Conservation (phyloP, 2,113 vertebrate species). For the Eptatretus burgeri region DNA sequence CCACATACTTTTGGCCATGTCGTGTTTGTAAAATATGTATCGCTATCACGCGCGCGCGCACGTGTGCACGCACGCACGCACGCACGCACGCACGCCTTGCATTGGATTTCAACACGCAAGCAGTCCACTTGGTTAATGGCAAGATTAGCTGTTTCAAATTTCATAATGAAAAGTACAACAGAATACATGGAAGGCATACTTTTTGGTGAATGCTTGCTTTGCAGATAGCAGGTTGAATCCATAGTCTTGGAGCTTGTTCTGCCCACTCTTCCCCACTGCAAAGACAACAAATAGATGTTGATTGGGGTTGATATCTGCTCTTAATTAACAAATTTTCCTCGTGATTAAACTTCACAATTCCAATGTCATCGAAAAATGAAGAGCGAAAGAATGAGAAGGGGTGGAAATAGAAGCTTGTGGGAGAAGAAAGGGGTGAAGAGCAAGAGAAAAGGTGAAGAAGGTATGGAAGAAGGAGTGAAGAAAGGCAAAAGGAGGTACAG, state of each 20-base stretch:
- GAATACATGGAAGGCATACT: too few relatives aligned
- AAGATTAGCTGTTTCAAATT: background rate
- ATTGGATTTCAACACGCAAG: background rate
- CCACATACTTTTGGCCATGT: too few relatives aligned
- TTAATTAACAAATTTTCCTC: too few relatives aligned
- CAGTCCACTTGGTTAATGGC: background rate
- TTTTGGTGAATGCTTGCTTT: constrained; percentile 43
- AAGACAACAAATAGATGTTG: constrained; percentile 7
- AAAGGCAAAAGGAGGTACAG: background rate
- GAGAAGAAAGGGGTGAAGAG: background rate
- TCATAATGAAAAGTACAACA: background rate
- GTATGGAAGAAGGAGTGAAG: too few relatives aligned
- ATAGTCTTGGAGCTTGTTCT: constrained; percentile 25
- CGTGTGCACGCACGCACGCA: too few relatives aligned
- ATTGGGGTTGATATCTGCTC: too few relatives aligned
- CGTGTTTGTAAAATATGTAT: too few relatives aligned
- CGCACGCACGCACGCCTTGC: background rate
- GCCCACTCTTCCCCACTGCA: constrained; percentile 45
- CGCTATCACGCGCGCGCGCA: too few relatives aligned
- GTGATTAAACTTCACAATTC: too few relatives aligned
- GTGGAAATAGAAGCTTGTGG: background rate
- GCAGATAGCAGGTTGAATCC: constrained; percentile 31
- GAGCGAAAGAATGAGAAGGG: background rate
- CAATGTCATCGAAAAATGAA: too few relatives aligned
- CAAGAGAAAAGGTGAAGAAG: background rate